Evolutionary conservation across 2,888 invertebrate species (phyloP), one percentile per base, ranked within the genome.

Genomic region (Pyrgus malvae): DNA sequence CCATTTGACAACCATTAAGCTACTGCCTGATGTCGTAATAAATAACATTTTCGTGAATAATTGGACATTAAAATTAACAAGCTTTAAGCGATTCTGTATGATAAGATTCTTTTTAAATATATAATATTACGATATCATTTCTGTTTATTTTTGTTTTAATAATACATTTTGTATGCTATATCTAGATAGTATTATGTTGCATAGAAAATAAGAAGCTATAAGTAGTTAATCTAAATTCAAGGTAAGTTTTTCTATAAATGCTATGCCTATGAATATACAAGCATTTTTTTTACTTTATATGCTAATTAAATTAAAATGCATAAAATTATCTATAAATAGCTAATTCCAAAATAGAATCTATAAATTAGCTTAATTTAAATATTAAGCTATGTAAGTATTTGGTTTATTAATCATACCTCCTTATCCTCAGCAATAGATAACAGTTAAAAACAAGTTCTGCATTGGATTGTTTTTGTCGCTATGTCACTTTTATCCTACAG

Each of bases 91-190:
- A 38, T 19, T 48, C 11, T 48, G 48, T 35, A 35, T 12, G 33
- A 35, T 48, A 27, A 11, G n/a, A 38, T 19, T 23, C 7, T 23
- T 23, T 23, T 23, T 6, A 6, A 3, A 38, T 3, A 17, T 9
- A 37, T 14, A 51, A 51, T 46, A 25, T 35, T 46, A 14, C 6
- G 46, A 11, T 31, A 31, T 31, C n/a, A n/a, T n/a, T n/a, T n/a
- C n/a, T n/a, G n/a, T 40, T 40, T 48, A 19, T 40, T 40, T 4
- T 23, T 4, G 23, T 23, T 23, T 4, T 23, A 23, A 23, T 23
- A 23, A 23, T 23, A 4, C 6, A 23, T 23, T 23, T 23, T 4
- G 23, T 23, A 23, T 4, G 23, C 6, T 3, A n/a, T n/a, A n/a
- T n/a, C n/a, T n/a, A n/a, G n/a, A n/a, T n/a, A n/a, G n/a, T n/a